phyloP scores from a whole-genome alignment of 2,888 invertebrate species.

The Acrobasis repandana region DNA sequence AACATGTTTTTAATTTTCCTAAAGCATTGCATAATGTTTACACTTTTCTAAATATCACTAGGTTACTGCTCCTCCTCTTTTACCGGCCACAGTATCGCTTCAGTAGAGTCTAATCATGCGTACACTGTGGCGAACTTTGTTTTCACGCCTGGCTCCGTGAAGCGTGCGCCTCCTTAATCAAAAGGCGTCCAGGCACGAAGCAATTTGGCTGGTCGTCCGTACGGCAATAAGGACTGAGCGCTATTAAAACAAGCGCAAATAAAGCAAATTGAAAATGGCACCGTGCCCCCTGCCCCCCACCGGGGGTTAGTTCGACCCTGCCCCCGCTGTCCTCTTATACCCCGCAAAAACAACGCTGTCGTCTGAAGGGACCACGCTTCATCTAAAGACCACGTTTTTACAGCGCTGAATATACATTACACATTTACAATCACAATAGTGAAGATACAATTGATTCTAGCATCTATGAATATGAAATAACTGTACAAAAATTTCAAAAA shows the following conservation, averaged over 20 bases:
- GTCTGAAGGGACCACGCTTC: slow-evolving; percentile 50
- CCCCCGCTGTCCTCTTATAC: slow-evolving; percentile 42
- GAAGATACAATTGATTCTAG: neutral
- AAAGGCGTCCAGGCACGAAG: slow-evolving; percentile 78
- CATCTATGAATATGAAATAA: neutral
- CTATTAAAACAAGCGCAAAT: slow-evolving; percentile 82
- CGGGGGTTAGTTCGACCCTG: slow-evolving; percentile 49
- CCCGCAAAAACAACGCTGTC: slow-evolving; percentile 66
- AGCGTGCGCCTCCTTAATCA: slow-evolving; percentile 71
- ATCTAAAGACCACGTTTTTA: slow-evolving; percentile 49
- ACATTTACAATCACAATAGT: slow-evolving; percentile 11
- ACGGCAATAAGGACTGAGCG: slow-evolving; percentile 77
- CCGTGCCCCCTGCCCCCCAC: slow-evolving; percentile 51
- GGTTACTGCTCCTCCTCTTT: neutral
- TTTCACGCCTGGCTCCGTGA: slow-evolving; percentile 59
- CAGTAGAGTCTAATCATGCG: slow-evolving; percentile 30
- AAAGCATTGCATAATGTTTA: neutral
- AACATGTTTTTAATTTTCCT: too few species aligned
- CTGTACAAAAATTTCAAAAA: neutral
- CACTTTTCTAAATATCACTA: neutral
- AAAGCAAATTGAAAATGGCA: slow-evolving; percentile 81
- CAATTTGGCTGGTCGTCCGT: slow-evolving; percentile 76
- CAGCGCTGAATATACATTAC: slow-evolving; percentile 29
- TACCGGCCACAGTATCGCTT: neutral
- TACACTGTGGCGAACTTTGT: slow-evolving; percentile 52